phyloP scores from a whole-genome alignment of 2,888 invertebrate species.

The Xanthorhoe designata region DNA sequence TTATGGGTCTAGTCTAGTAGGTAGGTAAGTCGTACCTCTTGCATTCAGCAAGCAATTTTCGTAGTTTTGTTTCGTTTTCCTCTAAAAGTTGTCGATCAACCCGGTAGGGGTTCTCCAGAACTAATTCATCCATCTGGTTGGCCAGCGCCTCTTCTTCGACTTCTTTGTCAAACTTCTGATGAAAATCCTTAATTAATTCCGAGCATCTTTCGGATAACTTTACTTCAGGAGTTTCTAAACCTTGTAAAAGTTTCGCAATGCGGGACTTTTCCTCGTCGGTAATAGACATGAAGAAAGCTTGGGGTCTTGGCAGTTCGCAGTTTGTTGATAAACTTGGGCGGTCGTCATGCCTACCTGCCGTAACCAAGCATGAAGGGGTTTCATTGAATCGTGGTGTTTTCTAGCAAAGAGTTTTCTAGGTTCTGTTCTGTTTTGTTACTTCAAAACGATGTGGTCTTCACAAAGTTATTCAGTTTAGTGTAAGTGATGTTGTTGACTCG shows the following conservation, averaged over 20 bases:
- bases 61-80: conserved; percentile 68
- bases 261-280: conserved; percentile 77
- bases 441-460: conserved; percentile 51
- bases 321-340: conserved; percentile 5
- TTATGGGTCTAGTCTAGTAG: no score
- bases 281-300: conserved; percentile 58
- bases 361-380: conserved; percentile 6
- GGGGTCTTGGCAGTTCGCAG: not conserved
- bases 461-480: conserved; percentile 51
- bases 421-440: not conserved
- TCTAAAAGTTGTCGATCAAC: conserved; percentile 63
- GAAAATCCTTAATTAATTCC: conserved; percentile 65
- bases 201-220: conserved; percentile 70
- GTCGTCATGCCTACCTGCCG: conserved; percentile 48
- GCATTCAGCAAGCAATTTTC: conserved; percentile 55
- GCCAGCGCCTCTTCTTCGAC: conserved; percentile 53
- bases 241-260: conserved; percentile 69
- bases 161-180: conserved; percentile 59
- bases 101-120: conserved; percentile 68
- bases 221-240: conserved; percentile 68
- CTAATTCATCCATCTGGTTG: conserved; percentile 36
- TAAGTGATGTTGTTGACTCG: conserved; percentile 50
- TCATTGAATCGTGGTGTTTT: not conserved
- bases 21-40: conserved; percentile 59
- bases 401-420: not conserved